Base-by-base conservation (phyloP, 2,888 invertebrate genomes). In the Suillia variegata region DNA sequence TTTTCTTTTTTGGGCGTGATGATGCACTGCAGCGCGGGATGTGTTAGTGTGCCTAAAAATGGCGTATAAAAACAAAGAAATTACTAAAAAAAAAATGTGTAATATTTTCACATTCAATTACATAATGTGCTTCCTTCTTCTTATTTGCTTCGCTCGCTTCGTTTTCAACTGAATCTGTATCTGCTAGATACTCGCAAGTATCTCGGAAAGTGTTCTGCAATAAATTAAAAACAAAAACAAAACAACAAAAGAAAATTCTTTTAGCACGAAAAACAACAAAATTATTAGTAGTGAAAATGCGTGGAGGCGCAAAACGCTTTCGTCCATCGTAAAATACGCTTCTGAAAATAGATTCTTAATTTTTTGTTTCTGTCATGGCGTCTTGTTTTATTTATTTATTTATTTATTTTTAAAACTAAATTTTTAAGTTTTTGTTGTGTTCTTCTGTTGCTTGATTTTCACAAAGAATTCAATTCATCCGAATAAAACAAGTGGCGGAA, bases 261-360 rank as follows among this genome's bases (percentile, higher is more conserved):
- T 13, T 18, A 38, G 53, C 26, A 26, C 58, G 58, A 64, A 51
- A 58, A 49, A 74, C 70, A 71, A 66, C 64, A 56, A 65, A 70
- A 64, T 75, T 73, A 73, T 75, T 75, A 73, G 68, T 65, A 54
- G 60, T 54, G 67, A 68, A 68, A 66, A 69, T 70, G 66, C 62
- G 68, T 67, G 67, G 64, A 66, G n/a, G n/a, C n/a, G n/a, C n/a
- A n/a, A 68, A 52, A 48, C 24, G 31, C 42, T 38, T 53, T 54
- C 22, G 21, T 62, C 57, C n/a, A n/a, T n/a, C 63, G 64, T 64
- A 64, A 63, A 64, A 67, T 62, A 65, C 64, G 64, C 67, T 64
- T 59, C 67, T 66, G 62, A 67, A 76, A 74, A 74, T 71, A 75
- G 72, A 67, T 65, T 67, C 65, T 56, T 61, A 66, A 70, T 67